phyloP scores from a whole-genome alignment of 2,797 vertebrate genomes.

The Manis javanica region DNA sequence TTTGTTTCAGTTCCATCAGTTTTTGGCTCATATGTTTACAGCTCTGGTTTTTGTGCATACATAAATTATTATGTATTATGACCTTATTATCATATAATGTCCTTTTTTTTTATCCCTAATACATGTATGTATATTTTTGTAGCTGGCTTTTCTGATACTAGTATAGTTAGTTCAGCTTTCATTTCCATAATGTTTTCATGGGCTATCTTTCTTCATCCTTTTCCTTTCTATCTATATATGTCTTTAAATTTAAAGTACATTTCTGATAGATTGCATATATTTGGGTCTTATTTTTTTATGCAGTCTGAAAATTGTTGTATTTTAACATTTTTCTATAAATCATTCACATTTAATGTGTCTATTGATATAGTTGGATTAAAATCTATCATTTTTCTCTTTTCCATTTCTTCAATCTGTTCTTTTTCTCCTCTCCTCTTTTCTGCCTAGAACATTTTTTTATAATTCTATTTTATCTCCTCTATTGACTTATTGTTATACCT shows the following conservation, averaged over 20 bases:
- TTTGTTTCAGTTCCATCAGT: not conserved
- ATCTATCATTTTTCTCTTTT: not conserved
- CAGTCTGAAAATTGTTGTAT: not conserved
- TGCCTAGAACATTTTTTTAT: not conserved
- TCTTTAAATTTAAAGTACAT: constrained; percentile 22
- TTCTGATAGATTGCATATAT: not conserved
- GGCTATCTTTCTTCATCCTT: not conserved
- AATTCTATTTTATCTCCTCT: not conserved
- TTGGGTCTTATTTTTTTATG: not conserved
- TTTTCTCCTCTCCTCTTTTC: not conserved
- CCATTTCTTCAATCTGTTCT: not conserved
- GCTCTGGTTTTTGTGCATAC: not conserved
- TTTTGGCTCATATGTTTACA: not conserved
- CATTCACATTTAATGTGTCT: not conserved
- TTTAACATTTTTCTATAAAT: not conserved
- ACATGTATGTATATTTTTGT: not conserved
- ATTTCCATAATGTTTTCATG: not conserved
- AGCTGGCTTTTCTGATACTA: not conserved
- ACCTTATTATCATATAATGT: not conserved
- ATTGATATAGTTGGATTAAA: not conserved
- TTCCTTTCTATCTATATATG: not conserved
- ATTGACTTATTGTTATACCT: not conserved
- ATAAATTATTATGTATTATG: not conserved
- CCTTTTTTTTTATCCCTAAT: not conserved
- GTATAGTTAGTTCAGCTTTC: constrained; percentile 18